Base-by-base conservation (phyloP, 2,797 vertebrate species). In the Setipinna tenuifilis region DNA sequence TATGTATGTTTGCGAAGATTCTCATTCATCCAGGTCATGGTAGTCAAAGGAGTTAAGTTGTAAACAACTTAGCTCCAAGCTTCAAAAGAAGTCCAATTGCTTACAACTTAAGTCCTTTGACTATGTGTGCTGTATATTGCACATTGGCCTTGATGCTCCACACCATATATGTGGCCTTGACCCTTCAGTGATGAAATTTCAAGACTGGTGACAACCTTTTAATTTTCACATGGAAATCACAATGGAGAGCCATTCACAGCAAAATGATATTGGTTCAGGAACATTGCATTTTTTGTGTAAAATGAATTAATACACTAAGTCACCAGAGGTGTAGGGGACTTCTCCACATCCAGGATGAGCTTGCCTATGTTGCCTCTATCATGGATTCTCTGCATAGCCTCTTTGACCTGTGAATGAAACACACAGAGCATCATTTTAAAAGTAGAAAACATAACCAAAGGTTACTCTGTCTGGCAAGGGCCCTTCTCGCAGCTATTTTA, bases 321-420 rank as follows among this genome's bases (percentile, higher is more conserved):
- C 93, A 99, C 98, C 97, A 99, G 95, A 41, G 98, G 98, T 65
- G 97, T 99, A 9, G 98, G 98, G 78, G 98, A 95, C 90, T 99
- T 99, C 91, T 99, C 98, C 25, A 99, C 95, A 90, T 99, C 98
- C 95, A 99, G 93, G 91, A 99, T 98, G 85, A 99, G 96, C 91
- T 99, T 99, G 89, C 98, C 98, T 86, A 99, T 97, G 93, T 99
- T 99, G 78, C 98, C 98, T 94, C 98, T 95, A 95, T 99, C 98
- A 3, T 99, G 98, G 91, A 99, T 99, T 93, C 98, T 97, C 94
- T 99, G 98, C 98, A 99, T 99, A 87, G 98, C 98, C 87, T 99
- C 98, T 93, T 99, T 99, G 78, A 99, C 98, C 98, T 99, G 93
- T 2, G 90, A n/a, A 31, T 50, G 41, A 57, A 85, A 54, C 54